Evolutionary conservation across 2,797 vertebrate species (phyloP), one percentile per base, ranked within the genome.

Genomic region (Arremon brunneinucha): DNA sequence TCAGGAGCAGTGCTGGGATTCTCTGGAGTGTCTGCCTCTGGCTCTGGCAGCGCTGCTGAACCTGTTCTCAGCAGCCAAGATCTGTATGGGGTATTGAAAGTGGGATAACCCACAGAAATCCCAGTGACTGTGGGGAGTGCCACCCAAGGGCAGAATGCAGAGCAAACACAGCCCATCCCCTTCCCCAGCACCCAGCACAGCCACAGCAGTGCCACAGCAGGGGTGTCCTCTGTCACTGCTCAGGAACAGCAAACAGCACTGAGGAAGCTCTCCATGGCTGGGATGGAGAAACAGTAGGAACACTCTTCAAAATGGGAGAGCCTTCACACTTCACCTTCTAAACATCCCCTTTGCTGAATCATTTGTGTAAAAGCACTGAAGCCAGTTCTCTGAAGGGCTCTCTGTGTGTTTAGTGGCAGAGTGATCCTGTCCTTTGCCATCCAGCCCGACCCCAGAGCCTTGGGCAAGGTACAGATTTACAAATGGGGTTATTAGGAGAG

Each of bases 261-360:
- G 15, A 60, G 34, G 32, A 23, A 44, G 27, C 10, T 14, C 35
- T 17, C 59, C 27, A 2, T 12, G 20, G 11, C 56, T 78, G 57
- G 12, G 13, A 24, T 55, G 21, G 28, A 49, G 34, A 14, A 52
- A 12, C 3, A 22, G 27, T 1, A 30, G 49, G 26, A 21, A 21
- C 50, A 6, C 6, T 47, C 8, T n/a, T 1, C 14, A 8, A 8
- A 56, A 32, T 0, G 1, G 43, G 37, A 41, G 14, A 43, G 44
- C 10, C 35, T 50, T 44, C 32, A 4, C 9, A 12, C 41, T 55
- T 71, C 28, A 39, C 9, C 27, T 59, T 39, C 12, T 17, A 2
- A 57, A 34, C 21, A 7, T 28, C 11, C 14, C 52, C 56, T 56
- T 5, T 28, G 43, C 9, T 63, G 57, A 70, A 77, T 13, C 4